These are phyloP conservation scores for Hyles euphorbiae DNA, from an alignment of 1,140 invertebrate species.

Conservation along the genomic window DNA sequence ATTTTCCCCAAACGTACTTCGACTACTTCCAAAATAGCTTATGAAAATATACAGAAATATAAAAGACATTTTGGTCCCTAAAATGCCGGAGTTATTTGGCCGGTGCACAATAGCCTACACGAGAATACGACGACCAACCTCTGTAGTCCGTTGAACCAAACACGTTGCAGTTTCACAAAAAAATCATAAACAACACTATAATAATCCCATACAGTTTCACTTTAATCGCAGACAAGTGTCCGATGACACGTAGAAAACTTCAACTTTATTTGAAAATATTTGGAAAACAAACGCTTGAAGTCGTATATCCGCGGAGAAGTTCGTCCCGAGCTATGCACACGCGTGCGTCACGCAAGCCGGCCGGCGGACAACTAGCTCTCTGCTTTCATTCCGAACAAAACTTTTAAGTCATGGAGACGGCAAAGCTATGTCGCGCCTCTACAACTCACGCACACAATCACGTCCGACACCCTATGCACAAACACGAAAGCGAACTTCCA, in stretches of 20 bases:
- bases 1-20: too few species aligned
- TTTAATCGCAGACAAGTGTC: constrained; percentile 10
- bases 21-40: too few species aligned
- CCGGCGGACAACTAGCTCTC: constrained; percentile 68
- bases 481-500: constrained; percentile 69
- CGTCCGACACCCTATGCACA: constrained; percentile 65
- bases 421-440: constrained; percentile 74
- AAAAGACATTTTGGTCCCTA: constrained; percentile 1
- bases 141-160: constrained; percentile 72
- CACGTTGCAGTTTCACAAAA: constrained; percentile 72
- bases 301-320: constrained; percentile 60
- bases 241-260: too few species aligned
- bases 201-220: constrained; percentile 23
- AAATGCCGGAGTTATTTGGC: constrained; percentile 53
- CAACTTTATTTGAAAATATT: constrained; percentile 9
- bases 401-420: constrained; percentile 75
- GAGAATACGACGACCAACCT: constrained; percentile 64
- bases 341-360: constrained; percentile 55
- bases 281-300: constrained; percentile 43
- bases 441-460: constrained; percentile 65
- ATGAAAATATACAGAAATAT: too few species aligned
- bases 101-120: constrained; percentile 58
- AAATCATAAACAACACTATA: constrained; percentile 47
- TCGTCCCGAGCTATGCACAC: constrained; percentile 41
- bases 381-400: constrained; percentile 66